Conservation (phyloP, 2,113 vertebrate species). For the Pelecanoides urinatrix region DNA sequence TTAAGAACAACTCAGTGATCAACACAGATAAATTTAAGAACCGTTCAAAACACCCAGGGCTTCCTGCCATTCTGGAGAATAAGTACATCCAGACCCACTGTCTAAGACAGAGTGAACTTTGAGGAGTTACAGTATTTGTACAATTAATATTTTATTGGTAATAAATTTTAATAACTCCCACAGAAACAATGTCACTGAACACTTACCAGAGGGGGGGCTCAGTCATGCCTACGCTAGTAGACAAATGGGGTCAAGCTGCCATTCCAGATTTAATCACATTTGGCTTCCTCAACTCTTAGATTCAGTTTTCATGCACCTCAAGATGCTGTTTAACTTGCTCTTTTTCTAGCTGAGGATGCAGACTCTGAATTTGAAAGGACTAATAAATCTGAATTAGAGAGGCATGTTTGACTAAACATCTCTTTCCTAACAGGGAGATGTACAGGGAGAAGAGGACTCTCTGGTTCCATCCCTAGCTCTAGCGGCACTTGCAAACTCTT, state of each 20-base stretch:
- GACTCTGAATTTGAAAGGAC: background rate
- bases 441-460: background rate
- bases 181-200: background rate
- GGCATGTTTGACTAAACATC: background rate
- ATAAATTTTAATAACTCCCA: conserved; percentile 20
- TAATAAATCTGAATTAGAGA: background rate
- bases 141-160: background rate
- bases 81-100: background rate
- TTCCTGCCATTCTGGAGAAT: background rate
- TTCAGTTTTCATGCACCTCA: background rate
- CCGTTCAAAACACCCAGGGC: background rate
- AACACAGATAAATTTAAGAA: background rate
- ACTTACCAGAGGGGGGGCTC: background rate
- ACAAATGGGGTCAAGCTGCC: conserved; percentile 10
- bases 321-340: background rate
- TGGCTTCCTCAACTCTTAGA: background rate
- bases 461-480: background rate
- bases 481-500: background rate
- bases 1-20: background rate
- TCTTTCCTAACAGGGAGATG: background rate
- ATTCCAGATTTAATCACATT: background rate
- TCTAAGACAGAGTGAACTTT: background rate
- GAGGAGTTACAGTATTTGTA: background rate
- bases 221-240: background rate
- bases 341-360: background rate